Evolutionary conservation across 2,797 vertebrate species (phyloP).

Genomic region (Agapornis canus): DNA sequence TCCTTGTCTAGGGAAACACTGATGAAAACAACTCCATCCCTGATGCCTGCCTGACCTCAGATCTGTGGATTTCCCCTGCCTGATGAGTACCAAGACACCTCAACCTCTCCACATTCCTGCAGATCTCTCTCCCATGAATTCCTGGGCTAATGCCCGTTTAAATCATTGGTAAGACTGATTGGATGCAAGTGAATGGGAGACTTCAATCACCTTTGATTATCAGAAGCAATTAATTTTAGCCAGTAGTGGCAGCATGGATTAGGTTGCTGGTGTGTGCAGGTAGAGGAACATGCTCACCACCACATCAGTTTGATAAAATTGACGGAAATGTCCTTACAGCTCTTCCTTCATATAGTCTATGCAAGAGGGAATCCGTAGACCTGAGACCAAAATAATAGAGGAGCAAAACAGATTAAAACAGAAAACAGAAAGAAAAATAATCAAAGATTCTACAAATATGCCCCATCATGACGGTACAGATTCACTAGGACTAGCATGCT

Average conservation of each 20-base stretch:
- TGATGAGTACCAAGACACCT: not conserved
- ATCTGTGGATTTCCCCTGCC: not conserved
- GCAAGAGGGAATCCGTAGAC: accelerated
- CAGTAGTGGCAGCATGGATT: not conserved
- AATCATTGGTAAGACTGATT: not conserved
- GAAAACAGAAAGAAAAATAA: accelerated
- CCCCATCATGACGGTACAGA: not conserved
- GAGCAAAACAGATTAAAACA: not conserved
- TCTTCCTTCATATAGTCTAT: not conserved
- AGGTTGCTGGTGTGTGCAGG: not conserved
- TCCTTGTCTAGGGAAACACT: not conserved
- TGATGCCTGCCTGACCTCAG: not conserved
- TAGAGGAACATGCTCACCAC: not conserved
- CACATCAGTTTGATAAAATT: not conserved
- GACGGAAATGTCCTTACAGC: not conserved
- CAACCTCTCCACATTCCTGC: not conserved
- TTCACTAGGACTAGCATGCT: not conserved
- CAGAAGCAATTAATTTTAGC: not conserved
- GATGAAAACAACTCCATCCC: not conserved
- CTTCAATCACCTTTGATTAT: not conserved
- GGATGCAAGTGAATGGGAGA: not conserved
- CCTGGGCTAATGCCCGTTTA: not conserved
- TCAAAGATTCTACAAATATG: not conserved
- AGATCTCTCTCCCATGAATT: not conserved
- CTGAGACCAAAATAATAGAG: not conserved